A percentile compares a stretch with the other conserved stretches of the same genome.
phyloP scores from a whole-genome alignment of 1,140 invertebrate genomes.

The Temnothorax curvispinosus region DNA sequence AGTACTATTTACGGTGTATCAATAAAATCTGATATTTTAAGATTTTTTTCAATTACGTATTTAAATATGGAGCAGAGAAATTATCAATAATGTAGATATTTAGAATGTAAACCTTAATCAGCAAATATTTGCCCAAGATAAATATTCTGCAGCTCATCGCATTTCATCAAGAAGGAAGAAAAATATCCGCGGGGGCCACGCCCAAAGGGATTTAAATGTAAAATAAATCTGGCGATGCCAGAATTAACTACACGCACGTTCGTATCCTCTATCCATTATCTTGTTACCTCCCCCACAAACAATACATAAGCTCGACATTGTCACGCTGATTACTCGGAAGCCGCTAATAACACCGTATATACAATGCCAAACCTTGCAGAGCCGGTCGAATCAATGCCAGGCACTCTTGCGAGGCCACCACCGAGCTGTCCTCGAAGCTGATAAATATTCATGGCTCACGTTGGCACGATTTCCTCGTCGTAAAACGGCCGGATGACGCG shows the following conservation, averaged over 20 bases:
- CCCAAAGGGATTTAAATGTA: constrained; percentile 15
- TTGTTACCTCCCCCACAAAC: constrained; percentile 32
- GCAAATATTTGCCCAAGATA: constrained; percentile 17
- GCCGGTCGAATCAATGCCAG: constrained; percentile 51
- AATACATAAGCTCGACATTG: constrained; percentile 52
- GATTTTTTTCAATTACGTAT: neutral
- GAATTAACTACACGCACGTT: constrained; percentile 2
- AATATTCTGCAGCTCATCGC: neutral
- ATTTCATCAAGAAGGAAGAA: neutral
- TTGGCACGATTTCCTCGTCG: constrained; percentile 48
- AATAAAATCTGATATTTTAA: neutral
- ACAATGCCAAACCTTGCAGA: constrained; percentile 60
- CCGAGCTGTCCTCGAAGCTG: constrained; percentile 28
- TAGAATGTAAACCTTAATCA: neutral
- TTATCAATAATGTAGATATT: neutral
- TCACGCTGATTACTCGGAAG: constrained; percentile 53
- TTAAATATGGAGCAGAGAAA: neutral
- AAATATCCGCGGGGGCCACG: neutral
- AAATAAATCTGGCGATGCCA: neutral
- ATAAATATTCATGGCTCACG: constrained; percentile 72
- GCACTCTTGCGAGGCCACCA: neutral
- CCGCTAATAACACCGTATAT: constrained; percentile 35
- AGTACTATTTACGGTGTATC: neutral
- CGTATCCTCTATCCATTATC: constrained; percentile 39
- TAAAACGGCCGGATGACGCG: constrained; percentile 59